phyloP scores from a whole-genome alignment of 2,888 invertebrate genomes.

The Xestia xanthographa region DNA sequence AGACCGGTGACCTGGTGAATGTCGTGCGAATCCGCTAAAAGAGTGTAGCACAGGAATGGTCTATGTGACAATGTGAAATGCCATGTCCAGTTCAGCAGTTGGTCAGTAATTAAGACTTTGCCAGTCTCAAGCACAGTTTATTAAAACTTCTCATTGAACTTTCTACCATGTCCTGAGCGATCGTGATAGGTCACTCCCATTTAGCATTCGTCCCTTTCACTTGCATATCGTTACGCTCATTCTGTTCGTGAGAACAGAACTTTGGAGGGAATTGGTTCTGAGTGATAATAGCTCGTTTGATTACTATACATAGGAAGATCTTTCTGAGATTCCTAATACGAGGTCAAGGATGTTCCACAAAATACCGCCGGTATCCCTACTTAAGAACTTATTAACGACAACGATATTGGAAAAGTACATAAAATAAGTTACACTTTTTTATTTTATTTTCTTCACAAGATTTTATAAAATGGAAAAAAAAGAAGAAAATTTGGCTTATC shows the following conservation, averaged over 20 bases:
- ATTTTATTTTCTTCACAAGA: too few species aligned
- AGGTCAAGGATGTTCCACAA: neutral
- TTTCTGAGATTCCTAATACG: neutral
- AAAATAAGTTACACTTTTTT: too few species aligned
- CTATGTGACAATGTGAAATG: too few species aligned
- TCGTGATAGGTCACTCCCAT: slow-evolving; percentile 65
- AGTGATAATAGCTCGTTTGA: neutral
- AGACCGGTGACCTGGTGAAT: neutral
- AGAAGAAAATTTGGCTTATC: too few species aligned
- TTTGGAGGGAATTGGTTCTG: neutral
- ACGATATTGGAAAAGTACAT: too few species aligned
- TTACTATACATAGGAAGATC: neutral
- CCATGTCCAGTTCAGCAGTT: too few species aligned
- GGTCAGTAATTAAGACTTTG: neutral
- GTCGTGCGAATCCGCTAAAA: neutral
- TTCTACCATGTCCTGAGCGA: slow-evolving; percentile 52
- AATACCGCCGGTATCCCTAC: neutral
- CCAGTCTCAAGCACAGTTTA: neutral
- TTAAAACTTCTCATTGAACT: slow-evolving; percentile 32
- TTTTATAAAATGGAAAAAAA: too few species aligned
- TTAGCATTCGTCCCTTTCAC: slow-evolving; percentile 56
- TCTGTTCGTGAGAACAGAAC: slow-evolving; percentile 15
- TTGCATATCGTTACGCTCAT: slow-evolving; percentile 57
- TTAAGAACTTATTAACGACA: too few species aligned
- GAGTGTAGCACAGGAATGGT: neutral